A percentile compares a stretch with the other conserved stretches of the same genome.
Evolutionary conservation across 2,113 vertebrate genomes (phyloP).

Genomic region (Istiophorus platypterus): DNA sequence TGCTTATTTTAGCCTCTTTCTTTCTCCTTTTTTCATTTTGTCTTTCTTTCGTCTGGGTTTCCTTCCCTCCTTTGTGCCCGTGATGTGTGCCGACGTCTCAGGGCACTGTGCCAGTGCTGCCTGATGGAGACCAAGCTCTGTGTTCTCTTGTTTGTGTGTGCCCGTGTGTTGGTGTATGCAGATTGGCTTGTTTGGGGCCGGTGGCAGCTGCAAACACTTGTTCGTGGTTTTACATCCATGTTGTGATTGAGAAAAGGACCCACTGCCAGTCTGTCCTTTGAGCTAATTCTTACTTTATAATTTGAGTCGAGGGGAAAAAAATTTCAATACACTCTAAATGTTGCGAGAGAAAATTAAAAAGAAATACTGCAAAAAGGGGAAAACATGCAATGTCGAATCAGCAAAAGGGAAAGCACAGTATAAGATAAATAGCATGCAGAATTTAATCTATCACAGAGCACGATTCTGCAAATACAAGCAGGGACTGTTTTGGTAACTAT

Average conservation of each 20-base stretch:
- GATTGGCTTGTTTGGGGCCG: slow-evolving; percentile 80
- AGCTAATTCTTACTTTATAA: slow-evolving; percentile 6
- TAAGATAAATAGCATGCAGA: not conserved
- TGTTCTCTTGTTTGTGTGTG: slow-evolving; percentile 29
- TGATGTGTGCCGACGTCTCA: slow-evolving; percentile 73
- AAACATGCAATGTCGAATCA: slow-evolving; percentile 8
- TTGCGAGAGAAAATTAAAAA: not conserved
- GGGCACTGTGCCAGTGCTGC: slow-evolving; percentile 79
- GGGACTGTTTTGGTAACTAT: not conserved
- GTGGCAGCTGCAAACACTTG: slow-evolving; percentile 82
- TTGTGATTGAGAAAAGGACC: slow-evolving; percentile 54
- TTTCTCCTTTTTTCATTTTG: slow-evolving; percentile 31
- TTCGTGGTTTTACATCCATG: slow-evolving; percentile 62
- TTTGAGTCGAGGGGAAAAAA: not conserved
- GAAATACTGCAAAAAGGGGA: not conserved
- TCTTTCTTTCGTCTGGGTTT: slow-evolving; percentile 50
- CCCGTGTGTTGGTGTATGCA: slow-evolving; percentile 66
- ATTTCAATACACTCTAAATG: not conserved
- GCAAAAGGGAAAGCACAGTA: not conserved
- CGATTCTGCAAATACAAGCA: not conserved
- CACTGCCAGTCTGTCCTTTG: not conserved
- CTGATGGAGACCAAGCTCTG: slow-evolving; percentile 65
- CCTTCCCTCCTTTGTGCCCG: slow-evolving; percentile 74
- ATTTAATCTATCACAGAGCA: not conserved
- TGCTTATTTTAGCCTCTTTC: slow-evolving; percentile 45